phyloP scores from a whole-genome alignment of 1,140 invertebrate genomes.

The Bombus turneri region DNA sequence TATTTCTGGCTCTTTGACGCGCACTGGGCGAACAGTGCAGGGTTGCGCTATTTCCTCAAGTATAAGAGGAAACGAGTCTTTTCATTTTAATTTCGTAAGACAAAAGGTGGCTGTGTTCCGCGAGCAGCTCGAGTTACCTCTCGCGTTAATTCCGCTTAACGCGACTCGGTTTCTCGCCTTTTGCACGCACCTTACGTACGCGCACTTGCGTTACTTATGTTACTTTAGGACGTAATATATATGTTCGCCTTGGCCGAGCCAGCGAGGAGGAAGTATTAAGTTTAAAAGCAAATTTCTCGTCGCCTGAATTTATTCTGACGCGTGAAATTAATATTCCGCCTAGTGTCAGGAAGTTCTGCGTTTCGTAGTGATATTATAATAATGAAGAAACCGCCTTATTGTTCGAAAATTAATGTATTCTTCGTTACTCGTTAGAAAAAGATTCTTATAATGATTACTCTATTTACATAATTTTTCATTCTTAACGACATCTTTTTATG shows the following conservation, averaged over 20 bases:
- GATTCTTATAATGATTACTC: not conserved
- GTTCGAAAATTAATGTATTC: not conserved
- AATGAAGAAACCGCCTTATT: not conserved
- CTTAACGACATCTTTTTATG: not conserved
- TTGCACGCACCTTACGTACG: slow-evolving; percentile 53
- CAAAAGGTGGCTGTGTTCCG: slow-evolving; percentile 45
- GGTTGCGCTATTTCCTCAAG: not conserved
- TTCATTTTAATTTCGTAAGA: slow-evolving; percentile 56
- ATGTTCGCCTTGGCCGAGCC: slow-evolving; percentile 21
- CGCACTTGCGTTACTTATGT: slow-evolving; percentile 54
- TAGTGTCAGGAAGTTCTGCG: not conserved
- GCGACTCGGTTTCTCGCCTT: slow-evolving; percentile 56
- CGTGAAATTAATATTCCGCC: slow-evolving; percentile 31
- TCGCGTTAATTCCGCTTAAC: slow-evolving; percentile 63
- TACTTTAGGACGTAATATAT: slow-evolving; percentile 58
- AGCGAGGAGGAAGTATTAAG: slow-evolving; percentile 61
- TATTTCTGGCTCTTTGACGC: not conserved
- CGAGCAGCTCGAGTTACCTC: slow-evolving; percentile 46
- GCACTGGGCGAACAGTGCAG: not conserved
- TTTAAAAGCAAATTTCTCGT: slow-evolving; percentile 48
- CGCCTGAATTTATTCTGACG: slow-evolving; percentile 32
- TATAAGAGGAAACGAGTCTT: slow-evolving; percentile 18
- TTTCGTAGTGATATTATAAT: not conserved
- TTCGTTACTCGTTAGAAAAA: not conserved
- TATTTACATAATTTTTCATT: not conserved